Conservation (phyloP, 2,888 invertebrate genomes). For the Xestia c-nigrum region DNA sequence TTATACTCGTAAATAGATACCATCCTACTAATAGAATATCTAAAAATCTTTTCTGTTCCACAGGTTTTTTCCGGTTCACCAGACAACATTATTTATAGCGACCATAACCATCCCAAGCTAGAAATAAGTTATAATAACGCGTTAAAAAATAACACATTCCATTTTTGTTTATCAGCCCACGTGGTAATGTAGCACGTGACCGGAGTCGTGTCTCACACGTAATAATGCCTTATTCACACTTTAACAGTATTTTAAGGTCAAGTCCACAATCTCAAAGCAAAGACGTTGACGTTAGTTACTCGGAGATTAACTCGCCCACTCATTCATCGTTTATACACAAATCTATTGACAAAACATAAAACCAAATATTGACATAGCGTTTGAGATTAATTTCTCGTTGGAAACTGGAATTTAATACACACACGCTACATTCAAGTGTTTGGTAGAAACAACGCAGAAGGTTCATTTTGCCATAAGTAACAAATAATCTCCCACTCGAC, state of each 20-base stretch:
- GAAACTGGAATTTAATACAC: constrained; percentile 67
- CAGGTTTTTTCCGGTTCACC: constrained; percentile 20
- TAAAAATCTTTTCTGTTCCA: background rate
- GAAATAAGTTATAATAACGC: constrained; percentile 48
- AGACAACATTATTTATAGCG: constrained; percentile 33
- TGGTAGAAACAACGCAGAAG: constrained; percentile 41
- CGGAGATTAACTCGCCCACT: constrained; percentile 65
- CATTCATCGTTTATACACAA: constrained; percentile 56
- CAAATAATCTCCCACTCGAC: background rate
- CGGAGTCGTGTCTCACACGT: constrained; percentile 41
- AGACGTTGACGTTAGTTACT: constrained; percentile 61
- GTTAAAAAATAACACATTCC: constrained; percentile 39
- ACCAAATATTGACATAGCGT: constrained; percentile 71
- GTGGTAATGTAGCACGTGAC: constrained; percentile 51
- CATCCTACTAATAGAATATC: background rate
- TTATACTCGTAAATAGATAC: constrained; percentile 23
- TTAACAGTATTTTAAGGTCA: constrained; percentile 61
- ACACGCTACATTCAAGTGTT: constrained; percentile 36
- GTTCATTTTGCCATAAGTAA: constrained; percentile 1
- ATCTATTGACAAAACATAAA: constrained; percentile 69
- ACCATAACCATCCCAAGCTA: constrained; percentile 9
- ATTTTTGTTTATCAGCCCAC: constrained; percentile 56
- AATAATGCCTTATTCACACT: constrained; percentile 54
- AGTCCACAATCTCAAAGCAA: constrained; percentile 49
- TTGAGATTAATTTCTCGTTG: constrained; percentile 70